Conservation (phyloP, 1,140 invertebrate genomes). For the Zaprionus camerounensis region DNA sequence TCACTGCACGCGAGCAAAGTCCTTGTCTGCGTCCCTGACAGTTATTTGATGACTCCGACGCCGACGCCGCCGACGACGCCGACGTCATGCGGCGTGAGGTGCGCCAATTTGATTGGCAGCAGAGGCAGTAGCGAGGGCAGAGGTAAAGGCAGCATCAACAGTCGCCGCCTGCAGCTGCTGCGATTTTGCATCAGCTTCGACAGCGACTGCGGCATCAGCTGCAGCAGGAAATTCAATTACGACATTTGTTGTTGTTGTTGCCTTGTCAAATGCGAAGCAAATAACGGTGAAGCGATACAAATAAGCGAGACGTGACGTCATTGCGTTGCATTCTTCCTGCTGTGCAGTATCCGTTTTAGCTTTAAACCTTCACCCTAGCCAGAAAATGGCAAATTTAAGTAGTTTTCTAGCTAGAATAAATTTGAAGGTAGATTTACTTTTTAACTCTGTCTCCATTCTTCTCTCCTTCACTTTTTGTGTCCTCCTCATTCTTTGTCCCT, state of each 20-base stretch:
- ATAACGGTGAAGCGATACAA: not conserved
- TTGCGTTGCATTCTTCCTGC: constrained; percentile 8
- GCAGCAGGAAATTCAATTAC: constrained; percentile 68
- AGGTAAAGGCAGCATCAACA: constrained; percentile 51
- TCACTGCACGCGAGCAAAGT: constrained; percentile 6
- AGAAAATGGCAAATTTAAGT: not conserved
- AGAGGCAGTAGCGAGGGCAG: constrained; percentile 28
- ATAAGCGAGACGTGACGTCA: constrained; percentile 17
- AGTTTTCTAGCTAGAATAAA: not conserved
- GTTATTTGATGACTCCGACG: constrained; percentile 60
- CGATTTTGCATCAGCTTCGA: constrained; percentile 21
- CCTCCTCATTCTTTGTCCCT: not conserved
- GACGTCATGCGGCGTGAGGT: constrained; percentile 60
- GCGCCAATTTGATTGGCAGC: constrained; percentile 77
- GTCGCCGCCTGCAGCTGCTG: constrained; percentile 31
- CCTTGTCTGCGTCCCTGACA: constrained; percentile 51
- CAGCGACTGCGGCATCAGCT: constrained; percentile 21
- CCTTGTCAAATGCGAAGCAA: constrained; percentile 37
- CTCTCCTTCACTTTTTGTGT: no score
- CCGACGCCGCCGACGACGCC: constrained; percentile 11
- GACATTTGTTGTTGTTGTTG: constrained; percentile 51
- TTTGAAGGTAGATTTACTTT: not conserved
- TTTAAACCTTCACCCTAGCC: not conserved
- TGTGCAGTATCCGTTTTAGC: not conserved
- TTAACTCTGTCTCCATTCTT: not conserved